Conservation (phyloP, 2,888 invertebrate species). For the Drosophila kambysellisi region DNA sequence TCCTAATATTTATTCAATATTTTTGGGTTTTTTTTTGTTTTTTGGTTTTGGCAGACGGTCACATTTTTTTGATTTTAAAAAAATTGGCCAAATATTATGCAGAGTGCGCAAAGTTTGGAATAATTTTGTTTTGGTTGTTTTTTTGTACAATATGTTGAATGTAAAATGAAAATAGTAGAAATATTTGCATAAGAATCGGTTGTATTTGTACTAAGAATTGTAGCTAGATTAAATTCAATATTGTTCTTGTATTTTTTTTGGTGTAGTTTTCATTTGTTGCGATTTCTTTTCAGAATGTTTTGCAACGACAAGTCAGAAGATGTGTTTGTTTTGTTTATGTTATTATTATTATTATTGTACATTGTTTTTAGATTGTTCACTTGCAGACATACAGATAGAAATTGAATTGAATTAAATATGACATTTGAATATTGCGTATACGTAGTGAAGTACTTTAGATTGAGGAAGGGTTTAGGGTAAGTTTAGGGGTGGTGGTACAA, state of each 20-base stretch:
- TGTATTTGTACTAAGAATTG: conserved; percentile 55
- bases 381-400: conserved; percentile 69
- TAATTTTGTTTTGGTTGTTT: conserved; percentile 41
- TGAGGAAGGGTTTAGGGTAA: conserved; percentile 20
- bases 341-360: conserved; percentile 18
- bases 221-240: conserved; percentile 41
- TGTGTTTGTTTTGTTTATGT: conserved; percentile 23
- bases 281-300: conserved; percentile 12
- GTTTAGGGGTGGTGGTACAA: conserved; percentile 13
- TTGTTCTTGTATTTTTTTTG: conserved; percentile 31
- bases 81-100: conserved; percentile 54
- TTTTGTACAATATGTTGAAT: conserved; percentile 65
- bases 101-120: conserved; percentile 66
- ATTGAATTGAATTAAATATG: conserved; percentile 55
- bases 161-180: conserved; percentile 77
- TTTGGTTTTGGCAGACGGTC: conserved; percentile 47
- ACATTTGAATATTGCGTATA: conserved; percentile 38
- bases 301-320: conserved; percentile 21
- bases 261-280: conserved; percentile 29
- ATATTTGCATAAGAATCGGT: conserved; percentile 79
- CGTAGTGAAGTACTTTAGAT: conserved; percentile 38
- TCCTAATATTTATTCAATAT: conserved; percentile 87
- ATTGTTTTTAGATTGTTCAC: conserved; percentile 35
- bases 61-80: conserved; percentile 50
- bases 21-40: conserved; percentile 49